Percentiles rank a stretch among this genome's conserved stretches.
These are phyloP conservation scores for Zophobas morio DNA, from an alignment of 1,140 invertebrate species.

Conservation along the genomic window DNA sequence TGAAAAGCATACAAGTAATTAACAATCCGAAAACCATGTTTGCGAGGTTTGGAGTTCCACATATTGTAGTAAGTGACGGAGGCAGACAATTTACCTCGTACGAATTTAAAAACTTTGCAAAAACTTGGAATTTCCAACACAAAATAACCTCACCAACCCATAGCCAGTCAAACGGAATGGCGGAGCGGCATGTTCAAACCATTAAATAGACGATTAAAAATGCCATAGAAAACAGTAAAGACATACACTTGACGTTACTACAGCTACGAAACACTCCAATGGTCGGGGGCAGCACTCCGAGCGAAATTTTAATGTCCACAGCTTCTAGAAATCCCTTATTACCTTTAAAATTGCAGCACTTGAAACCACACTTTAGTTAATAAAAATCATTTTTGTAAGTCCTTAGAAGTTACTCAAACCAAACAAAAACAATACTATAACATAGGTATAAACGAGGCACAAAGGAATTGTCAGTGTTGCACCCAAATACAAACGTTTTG, in stretches of 20 bases:
- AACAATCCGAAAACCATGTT: constrained; percentile 58
- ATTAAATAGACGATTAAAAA: constrained; percentile 65
- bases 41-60: constrained; percentile 63
- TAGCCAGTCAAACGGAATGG: constrained; percentile 65
- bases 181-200: constrained; percentile 64
- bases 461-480: not conserved
- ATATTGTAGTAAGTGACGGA: constrained; percentile 65
- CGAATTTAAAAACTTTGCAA: constrained; percentile 66
- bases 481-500: not conserved
- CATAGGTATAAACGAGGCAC: not conserved
- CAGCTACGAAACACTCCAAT: constrained; percentile 5
- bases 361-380: constrained; percentile 2
- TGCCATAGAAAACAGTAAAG: constrained; percentile 51
- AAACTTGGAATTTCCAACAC: constrained; percentile 66
- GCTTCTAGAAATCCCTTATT: not conserved
- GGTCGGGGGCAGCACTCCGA: not conserved
- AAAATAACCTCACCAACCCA: constrained; percentile 64
- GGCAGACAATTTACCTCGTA: constrained; percentile 65
- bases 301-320: constrained; percentile 4
- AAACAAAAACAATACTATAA: not conserved
- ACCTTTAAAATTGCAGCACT: not conserved
- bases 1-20: constrained; percentile 46
- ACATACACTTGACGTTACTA: constrained; percentile 22
- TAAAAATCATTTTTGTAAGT: not conserved
- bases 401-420: not conserved